Conservation (phyloP, 2,113 vertebrate genomes). For the Otocyon megalotis region DNA sequence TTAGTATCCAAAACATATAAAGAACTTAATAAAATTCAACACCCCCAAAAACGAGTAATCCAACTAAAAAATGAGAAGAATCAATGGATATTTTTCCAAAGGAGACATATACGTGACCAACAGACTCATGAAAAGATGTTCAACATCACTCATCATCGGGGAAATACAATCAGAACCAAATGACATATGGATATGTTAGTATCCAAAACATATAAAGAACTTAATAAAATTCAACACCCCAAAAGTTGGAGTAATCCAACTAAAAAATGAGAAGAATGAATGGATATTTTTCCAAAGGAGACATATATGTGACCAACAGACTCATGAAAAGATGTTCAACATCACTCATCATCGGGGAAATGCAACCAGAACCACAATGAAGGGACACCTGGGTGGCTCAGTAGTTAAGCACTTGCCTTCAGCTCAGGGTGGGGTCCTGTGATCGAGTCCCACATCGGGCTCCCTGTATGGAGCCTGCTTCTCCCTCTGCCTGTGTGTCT, state of each 20-base stretch:
- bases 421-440: too few species aligned
- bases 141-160: neutral
- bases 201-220: neutral
- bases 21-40: neutral
- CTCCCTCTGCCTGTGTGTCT: too few species aligned
- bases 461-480: too few species aligned
- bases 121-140: neutral
- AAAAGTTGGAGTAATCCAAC: neutral
- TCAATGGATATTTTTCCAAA: neutral
- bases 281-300: neutral
- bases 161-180: neutral
- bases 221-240: neutral
- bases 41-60: neutral
- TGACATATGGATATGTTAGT: neutral
- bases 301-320: neutral
- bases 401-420: too few species aligned
- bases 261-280: neutral
- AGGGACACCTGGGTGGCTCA: too few species aligned
- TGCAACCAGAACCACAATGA: too few species aligned
- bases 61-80: neutral
- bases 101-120: neutral
- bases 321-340: neutral
- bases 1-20: neutral
- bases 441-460: too few species aligned
- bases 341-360: neutral